Evolutionary conservation across 2,113 vertebrate species (phyloP).

Genomic region (Anoura caudifer): DNA sequence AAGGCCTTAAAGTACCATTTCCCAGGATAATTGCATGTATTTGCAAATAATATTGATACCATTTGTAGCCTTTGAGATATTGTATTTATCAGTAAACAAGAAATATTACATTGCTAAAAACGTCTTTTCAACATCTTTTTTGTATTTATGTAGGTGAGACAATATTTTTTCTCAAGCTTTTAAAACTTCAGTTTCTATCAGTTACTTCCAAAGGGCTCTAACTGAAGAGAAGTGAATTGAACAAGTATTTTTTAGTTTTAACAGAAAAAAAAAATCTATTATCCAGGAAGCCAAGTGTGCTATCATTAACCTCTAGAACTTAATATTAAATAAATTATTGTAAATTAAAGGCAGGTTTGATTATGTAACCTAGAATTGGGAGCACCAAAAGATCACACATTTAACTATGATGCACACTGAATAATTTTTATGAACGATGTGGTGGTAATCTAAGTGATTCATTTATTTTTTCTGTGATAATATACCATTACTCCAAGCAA

Average conservation of each 20-base stretch:
- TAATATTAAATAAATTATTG: background rate
- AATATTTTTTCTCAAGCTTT: background rate
- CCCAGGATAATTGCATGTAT: background rate
- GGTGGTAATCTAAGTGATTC: background rate
- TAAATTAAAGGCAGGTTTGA: constrained; percentile 5
- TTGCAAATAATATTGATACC: background rate
- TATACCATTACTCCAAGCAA: background rate
- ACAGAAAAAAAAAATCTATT: background rate
- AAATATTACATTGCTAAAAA: background rate
- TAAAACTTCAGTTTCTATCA: background rate
- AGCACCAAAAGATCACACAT: background rate
- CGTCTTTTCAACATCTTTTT: background rate
- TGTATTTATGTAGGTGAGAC: background rate
- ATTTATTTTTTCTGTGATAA: background rate
- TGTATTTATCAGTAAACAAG: background rate
- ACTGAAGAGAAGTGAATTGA: background rate
- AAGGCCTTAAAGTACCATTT: background rate
- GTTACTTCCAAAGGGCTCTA: background rate
- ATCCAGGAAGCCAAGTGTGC: background rate
- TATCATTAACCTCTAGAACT: background rate
- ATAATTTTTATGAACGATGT: background rate
- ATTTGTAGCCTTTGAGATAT: background rate
- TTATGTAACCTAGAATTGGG: background rate
- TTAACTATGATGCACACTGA: background rate
- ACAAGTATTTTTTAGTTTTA: background rate